Base-by-base conservation (phyloP, 2,888 invertebrate genomes). In the Argyresthia goedartella region DNA sequence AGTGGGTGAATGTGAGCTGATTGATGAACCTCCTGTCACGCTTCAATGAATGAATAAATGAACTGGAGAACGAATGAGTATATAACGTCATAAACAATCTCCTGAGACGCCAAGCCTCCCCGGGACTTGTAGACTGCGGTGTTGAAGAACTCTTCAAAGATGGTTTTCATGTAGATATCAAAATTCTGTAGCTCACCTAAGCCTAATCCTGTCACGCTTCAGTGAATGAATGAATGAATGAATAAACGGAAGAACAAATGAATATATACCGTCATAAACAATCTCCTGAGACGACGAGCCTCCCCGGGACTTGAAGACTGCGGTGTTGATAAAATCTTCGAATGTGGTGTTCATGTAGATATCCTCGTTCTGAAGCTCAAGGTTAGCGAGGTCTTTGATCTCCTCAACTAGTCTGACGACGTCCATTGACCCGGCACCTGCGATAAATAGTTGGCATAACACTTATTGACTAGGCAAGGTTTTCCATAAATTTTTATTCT, bases 391-490 rank as follows among this genome's bases (percentile, higher is more conserved):
- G 56, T 96, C 95, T 70, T 95, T 95, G 0, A 97, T 90, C 82
- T 98, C 98, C 78, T 98, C 98, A 0, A 98, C 93, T 50, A 98
- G 73, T 62, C 95, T 89, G 0, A 98, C 97, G 1, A 98, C 97
- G 73, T 99, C 98, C 96, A 99, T 98, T 8, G 98, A 98, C 0
- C 96, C 96, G n/a, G 96, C 98, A 10, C 98, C 98, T n/a, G 91
- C 8, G 25, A 25, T 25, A 6, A 4, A 25, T 25, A 25, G 6
- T 25, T 4, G n/a, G n/a, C n/a, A n/a, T n/a, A n/a, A n/a, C n/a
- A n/a, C n/a, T n/a, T n/a, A n/a, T n/a, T n/a, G n/a, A n/a, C n/a
- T n/a, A n/a, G n/a, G n/a, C n/a, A n/a, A n/a, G n/a, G n/a, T n/a
- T n/a, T n/a, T n/a, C n/a, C n/a, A n/a, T n/a, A n/a, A n/a, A n/a